Conservation (phyloP, 2,113 vertebrate species). For the Electrona antarctica region DNA sequence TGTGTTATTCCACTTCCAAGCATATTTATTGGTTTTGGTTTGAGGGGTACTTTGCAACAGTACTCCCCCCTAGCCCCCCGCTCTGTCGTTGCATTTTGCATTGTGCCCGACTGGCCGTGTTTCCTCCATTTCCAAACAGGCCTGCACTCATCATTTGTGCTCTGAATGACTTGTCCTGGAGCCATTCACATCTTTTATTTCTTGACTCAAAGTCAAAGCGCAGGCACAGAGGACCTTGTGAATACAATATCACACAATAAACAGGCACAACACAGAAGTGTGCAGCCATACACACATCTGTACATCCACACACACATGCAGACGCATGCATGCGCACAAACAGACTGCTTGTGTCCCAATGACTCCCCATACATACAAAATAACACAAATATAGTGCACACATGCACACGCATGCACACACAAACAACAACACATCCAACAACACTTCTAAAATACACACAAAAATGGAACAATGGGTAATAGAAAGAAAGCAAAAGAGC, state of each 20-base stretch:
- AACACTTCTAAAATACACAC: not conserved
- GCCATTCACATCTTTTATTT: constrained; percentile 51
- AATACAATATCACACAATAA: constrained; percentile 44
- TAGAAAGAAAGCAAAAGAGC: not conserved
- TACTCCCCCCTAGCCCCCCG: not conserved
- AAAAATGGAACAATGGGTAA: not conserved
- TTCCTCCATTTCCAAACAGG: constrained; percentile 51
- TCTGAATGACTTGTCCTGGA: constrained; percentile 65
- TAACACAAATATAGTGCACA: not conserved
- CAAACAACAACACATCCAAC: not conserved
- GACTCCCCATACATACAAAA: not conserved
- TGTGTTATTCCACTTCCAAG: no score
- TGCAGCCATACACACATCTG: constrained; percentile 5
- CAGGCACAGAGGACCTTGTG: constrained; percentile 54
- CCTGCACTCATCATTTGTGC: constrained; percentile 48
- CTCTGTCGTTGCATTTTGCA: not conserved
- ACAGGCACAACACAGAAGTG: constrained; percentile 11
- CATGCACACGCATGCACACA: constrained; percentile 9
- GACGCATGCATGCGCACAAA: no score
- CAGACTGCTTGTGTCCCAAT: no score
- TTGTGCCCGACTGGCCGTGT: constrained; percentile 23
- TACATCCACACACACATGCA: not conserved
- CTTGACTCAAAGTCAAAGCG: constrained; percentile 63
- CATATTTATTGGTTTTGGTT: not conserved
- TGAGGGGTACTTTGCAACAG: constrained; percentile 24